Base-by-base conservation (phyloP, 1,140 invertebrate species). In the Eurosta solidaginis region DNA sequence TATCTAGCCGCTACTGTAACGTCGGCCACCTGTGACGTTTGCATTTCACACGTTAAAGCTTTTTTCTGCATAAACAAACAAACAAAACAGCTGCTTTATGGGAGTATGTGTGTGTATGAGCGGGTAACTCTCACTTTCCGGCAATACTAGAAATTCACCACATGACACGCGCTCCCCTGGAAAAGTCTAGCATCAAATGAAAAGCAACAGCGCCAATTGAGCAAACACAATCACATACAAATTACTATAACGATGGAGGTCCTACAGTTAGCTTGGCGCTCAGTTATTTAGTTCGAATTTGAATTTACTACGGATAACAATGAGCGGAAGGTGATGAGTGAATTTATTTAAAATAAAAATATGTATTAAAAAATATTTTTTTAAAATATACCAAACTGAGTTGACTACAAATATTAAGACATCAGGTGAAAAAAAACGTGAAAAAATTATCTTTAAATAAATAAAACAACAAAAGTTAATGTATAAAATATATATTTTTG, bases 131-230 rank as follows among this genome's bases (percentile, higher is more conserved):
- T 68, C 59, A 40, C 59, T 20, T 33, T 68, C 36, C 33, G 20
- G 33, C 33, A 40, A 3, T 54, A 12, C 20, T 3, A 25, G 12
- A 33, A 63, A 63, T 7, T 36, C 54, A 63, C 22, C 54, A 63
- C 7, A 20, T 68, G 7, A 33, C 1, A 40, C n/a, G 59, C 33
- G 59, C 59, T 68, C 59, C 59, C 59, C 59, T 68, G 59, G 59
- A 68, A 68, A 68, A 68, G 59, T 68, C 59, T 33, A 68, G 59
- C 59, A 40, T n/a, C 59, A 68, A 68, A 33, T 40, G 59, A 68
- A 68, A 68, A 68, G 59, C 59, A 68, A 68, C 59, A 68, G 59
- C 54, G 54, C 54, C 54, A 59, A 22, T 59, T 59, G 14, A 36
- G 54, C 29, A 20, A 10, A 10, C 49, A 68, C 33, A 40, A 20